Evolutionary conservation across 64 coral and sea anemone genomes (phyloP).

Genomic region (Catalaphyllia jardinei): DNA sequence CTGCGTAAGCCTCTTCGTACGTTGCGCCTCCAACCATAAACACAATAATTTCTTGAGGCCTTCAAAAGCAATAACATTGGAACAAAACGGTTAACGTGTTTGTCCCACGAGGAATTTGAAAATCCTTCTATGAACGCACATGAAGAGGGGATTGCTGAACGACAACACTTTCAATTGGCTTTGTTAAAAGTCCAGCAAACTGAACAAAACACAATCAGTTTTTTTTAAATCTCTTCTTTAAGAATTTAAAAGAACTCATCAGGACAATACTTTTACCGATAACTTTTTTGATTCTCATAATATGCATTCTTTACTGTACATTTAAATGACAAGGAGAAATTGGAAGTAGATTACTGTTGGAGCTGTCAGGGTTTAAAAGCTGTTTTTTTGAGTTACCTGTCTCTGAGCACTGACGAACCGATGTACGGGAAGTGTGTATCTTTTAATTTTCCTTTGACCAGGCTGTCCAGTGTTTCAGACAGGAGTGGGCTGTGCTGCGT

Average conservation of each 20-base stretch:
- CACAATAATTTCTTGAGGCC: conserved; percentile 94
- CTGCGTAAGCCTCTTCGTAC: conserved; percentile 88
- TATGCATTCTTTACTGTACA: too few species aligned
- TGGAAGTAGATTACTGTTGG: neutral
- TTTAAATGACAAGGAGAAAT: neutral
- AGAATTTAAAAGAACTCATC: too few species aligned
- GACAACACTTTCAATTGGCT: too few species aligned
- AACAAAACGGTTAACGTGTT: neutral
- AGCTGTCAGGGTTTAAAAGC: neutral
- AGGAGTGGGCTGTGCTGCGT: conserved; percentile 91
- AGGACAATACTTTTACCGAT: too few species aligned
- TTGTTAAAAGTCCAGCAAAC: too few species aligned
- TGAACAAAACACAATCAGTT: too few species aligned
- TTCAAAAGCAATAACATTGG: conserved; percentile 26
- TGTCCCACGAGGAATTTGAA: too few species aligned
- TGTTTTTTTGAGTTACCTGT: conserved; percentile 61
- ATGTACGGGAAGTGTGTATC: conserved; percentile 88
- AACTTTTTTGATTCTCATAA: too few species aligned
- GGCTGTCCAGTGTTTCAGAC: conserved; percentile 84
- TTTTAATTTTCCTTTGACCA: conserved; percentile 93
- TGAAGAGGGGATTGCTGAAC: too few species aligned
- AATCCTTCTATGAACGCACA: too few species aligned
- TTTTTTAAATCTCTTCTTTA: too few species aligned
- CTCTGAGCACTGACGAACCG: conserved; percentile 70
- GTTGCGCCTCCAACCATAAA: conserved; percentile 95